Percentiles rank a stretch among this genome's conserved stretches.
These are phyloP conservation scores for Neopipo cinnamomea DNA, from an alignment of 2,113 vertebrate species.

Conservation along the genomic window DNA sequence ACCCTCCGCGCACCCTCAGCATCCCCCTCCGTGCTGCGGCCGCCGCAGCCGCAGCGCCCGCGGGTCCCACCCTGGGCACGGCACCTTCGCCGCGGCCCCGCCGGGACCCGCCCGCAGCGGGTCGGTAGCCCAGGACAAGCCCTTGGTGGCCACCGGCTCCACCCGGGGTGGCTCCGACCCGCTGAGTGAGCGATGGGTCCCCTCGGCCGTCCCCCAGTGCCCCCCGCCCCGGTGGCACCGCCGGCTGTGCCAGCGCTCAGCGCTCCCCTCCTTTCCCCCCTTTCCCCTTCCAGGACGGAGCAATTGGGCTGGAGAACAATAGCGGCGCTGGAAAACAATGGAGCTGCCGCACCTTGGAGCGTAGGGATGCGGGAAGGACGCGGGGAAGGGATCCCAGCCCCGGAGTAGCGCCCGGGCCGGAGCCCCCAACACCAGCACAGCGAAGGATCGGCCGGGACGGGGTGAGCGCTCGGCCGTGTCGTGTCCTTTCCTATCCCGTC, in stretches of 20 bases:
- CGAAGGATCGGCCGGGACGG: neutral
- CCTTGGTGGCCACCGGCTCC: fast-evolving
- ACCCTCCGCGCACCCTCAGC: neutral
- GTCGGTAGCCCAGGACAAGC: neutral
- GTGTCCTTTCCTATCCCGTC: neutral
- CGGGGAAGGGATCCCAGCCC: neutral
- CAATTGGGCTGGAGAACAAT: neutral
- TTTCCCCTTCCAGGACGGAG: neutral
- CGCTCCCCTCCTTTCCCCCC: neutral
- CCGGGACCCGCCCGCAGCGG: neutral
- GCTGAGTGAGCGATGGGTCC: fast-evolving
- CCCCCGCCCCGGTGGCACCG: fast-evolving
- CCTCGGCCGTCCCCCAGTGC: fast-evolving
- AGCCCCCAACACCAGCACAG: neutral
- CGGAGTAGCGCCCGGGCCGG: neutral
- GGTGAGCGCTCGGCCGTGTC: neutral
- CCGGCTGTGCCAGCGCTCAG: fast-evolving
- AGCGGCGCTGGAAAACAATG: slow-evolving; percentile 48
- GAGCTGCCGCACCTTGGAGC: neutral
- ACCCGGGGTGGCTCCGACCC: neutral
- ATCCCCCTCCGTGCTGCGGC: neutral
- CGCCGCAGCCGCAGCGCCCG: neutral
- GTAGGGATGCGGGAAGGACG: neutral
- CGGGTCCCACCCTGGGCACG: fast-evolving
- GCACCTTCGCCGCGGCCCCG: fast-evolving